Percentiles rank a stretch among this genome's conserved stretches.
phyloP scores from a whole-genome alignment of 2,888 invertebrate species.

The Mechanitis mazaeus region DNA sequence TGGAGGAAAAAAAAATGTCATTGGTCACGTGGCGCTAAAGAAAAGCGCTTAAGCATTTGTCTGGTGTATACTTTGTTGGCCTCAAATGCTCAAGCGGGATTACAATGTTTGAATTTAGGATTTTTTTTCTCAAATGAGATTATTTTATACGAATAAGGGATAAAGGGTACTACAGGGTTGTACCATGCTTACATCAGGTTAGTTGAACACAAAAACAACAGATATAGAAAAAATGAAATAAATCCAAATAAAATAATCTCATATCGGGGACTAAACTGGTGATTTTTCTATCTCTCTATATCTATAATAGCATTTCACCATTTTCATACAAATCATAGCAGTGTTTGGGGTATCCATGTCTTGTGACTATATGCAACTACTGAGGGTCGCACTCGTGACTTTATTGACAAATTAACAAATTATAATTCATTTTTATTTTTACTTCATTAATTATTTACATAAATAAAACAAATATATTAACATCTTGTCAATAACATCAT shows the following conservation, averaged over 20 bases:
- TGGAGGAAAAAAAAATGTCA: slow-evolving; percentile 73
- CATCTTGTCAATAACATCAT: slow-evolving; percentile 16
- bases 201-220: slow-evolving; percentile 65
- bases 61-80: slow-evolving; percentile 24
- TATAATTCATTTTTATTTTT: no score
- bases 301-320: neutral
- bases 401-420: slow-evolving; percentile 19
- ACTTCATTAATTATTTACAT: no score
- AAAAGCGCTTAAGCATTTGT: slow-evolving; percentile 53
- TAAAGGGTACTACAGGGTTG: slow-evolving; percentile 27
- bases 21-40: slow-evolving; percentile 71
- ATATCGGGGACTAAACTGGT: slow-evolving; percentile 45
- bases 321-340: neutral
- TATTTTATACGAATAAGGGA: slow-evolving; percentile 53
- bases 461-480: no score
- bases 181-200: slow-evolving; percentile 67
- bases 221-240: slow-evolving; percentile 23
- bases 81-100: slow-evolving; percentile 56
- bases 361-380: slow-evolving; percentile 55
- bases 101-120: slow-evolving; percentile 59
- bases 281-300: slow-evolving; percentile 24
- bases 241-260: slow-evolving; percentile 70
- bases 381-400: slow-evolving; percentile 20
- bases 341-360: slow-evolving; percentile 25
- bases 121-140: slow-evolving; percentile 51